These are phyloP conservation scores for Semibalanus balanoides DNA, from an alignment of 1,140 invertebrate species.

Conservation along the genomic window DNA sequence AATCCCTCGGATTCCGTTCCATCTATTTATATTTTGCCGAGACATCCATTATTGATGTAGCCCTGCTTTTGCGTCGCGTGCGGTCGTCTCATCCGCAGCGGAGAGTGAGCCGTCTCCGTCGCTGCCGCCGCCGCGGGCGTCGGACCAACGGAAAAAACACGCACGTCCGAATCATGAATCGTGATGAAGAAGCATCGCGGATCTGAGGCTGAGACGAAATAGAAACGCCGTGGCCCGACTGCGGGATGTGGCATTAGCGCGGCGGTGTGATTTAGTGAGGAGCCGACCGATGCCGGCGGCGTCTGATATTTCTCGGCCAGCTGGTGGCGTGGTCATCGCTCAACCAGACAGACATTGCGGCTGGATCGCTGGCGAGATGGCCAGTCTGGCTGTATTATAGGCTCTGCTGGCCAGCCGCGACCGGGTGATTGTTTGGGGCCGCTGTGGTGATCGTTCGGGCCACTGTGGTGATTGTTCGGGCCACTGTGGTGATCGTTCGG, in stretches of 20 bases:
- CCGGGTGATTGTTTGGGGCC: too few species aligned
- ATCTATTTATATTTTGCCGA: slow-evolving; percentile 1
- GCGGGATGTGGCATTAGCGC: not conserved
- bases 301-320: too few species aligned
- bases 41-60: not conserved
- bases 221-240: not conserved
- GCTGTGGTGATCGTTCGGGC: too few species aligned
- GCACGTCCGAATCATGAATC: not conserved
- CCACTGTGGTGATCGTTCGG: too few species aligned
- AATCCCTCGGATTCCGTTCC: not conserved
- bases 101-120: not conserved
- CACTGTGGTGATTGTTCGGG: too few species aligned
- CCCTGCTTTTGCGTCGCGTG: not conserved
- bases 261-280: not conserved
- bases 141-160: not conserved
- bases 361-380: too few species aligned
- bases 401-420: too few species aligned
- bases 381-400: too few species aligned
- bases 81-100: not conserved
- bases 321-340: too few species aligned
- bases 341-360: too few species aligned
- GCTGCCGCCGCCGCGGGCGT: too few species aligned
- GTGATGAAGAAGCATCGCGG: not conserved
- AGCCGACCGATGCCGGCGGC: too few species aligned
- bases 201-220: not conserved